Base-by-base conservation (phyloP, 2,888 invertebrate genomes). In the Pachycephus smyrnensis region DNA sequence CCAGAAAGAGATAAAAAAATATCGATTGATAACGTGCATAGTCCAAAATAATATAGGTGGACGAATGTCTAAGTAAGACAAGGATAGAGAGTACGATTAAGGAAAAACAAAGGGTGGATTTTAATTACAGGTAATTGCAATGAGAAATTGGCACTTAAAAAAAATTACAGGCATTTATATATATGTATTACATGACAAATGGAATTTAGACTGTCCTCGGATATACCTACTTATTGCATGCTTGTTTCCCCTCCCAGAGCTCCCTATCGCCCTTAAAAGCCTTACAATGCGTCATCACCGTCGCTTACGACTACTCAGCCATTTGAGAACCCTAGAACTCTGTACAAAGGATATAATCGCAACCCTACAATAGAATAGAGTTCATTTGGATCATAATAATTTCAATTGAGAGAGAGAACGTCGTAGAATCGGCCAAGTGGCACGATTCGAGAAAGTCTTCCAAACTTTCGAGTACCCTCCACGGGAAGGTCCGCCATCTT, bases 371-470 rank as follows among this genome's bases (percentile, higher is more conserved):
- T 90, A 89, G 90, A 90, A 89, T 90, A 88, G 89, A 91, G 90
- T 91, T 91, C 91, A 89, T 91, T 91, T 91, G 91, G 91, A 91
- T 91, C 91, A 88, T 90, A 90, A 91, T 91, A 91, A 91, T 91
- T 91, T 90, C 90, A 88, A 90, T 90, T 90, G 89, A 88, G 88
- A 88, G 89, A 88, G 88, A 88, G 83, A 81, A 85, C 84, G 77
- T 77, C 80, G 83, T 32, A 23, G 71, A 69, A 33, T 71, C 55
- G 55, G 55, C 55, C 55, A 55, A 55, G 55, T 55, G 55, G 55
- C 23, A 55, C 23, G 40, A 55, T 55, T 55, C 23, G 55, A 35
- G 68, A 37, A 76, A 73, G 68, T 55, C 30, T 55, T 76, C n/a
- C 36, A 30, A 55, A 75, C 74, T 37, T 32, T 30, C 71, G 30